Percentiles rank a stretch among this genome's conserved stretches.
Conservation (phyloP, 2,888 invertebrate species). For the Ashinkailepas kermadecensis region DNA sequence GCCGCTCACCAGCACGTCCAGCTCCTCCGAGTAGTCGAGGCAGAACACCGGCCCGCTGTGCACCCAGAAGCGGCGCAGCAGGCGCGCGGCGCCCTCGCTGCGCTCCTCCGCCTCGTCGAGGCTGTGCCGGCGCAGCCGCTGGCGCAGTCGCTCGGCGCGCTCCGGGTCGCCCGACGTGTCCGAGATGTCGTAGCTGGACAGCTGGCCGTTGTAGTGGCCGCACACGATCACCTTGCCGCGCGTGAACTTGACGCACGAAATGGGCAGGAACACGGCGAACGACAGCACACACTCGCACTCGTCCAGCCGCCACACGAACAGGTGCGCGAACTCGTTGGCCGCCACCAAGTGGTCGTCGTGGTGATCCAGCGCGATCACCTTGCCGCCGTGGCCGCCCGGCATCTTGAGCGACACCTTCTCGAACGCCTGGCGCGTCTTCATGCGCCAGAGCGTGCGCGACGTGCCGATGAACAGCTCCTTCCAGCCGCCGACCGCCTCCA, state of each 20-base stretch:
- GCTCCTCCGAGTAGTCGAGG: conserved; percentile 30
- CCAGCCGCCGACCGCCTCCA: conserved; percentile 15
- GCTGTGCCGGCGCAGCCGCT: not conserved
- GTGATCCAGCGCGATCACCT: conserved; percentile 10
- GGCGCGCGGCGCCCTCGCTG: not conserved
- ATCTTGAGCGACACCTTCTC: conserved; percentile 3
- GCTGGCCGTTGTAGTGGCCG: conserved; percentile 31
- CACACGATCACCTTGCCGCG: conserved; percentile 27
- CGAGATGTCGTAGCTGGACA: conserved; percentile 13
- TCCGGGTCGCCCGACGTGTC: conserved; percentile 5
- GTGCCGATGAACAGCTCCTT: not conserved
- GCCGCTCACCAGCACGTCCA: conserved; percentile 31
- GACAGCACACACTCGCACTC: conserved; percentile 26
- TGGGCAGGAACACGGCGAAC: conserved; percentile 30
- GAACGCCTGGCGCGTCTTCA: conserved; percentile 15
- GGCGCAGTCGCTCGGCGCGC: not conserved
- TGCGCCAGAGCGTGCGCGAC: conserved; percentile 8
- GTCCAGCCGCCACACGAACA: conserved; percentile 6
- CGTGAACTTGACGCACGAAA: conserved; percentile 31
- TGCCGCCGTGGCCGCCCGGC: conserved; percentile 2
- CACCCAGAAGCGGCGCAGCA: conserved; percentile 28
- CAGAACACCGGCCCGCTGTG: conserved; percentile 33
- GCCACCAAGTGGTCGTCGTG: conserved; percentile 4
- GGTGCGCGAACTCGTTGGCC: not conserved
- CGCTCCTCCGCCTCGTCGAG: not conserved